Percentiles rank a stretch among this genome's conserved stretches.
These are phyloP conservation scores for Hystrix brachyura DNA, from an alignment of 2,113 vertebrate species.

Conservation along the genomic window DNA sequence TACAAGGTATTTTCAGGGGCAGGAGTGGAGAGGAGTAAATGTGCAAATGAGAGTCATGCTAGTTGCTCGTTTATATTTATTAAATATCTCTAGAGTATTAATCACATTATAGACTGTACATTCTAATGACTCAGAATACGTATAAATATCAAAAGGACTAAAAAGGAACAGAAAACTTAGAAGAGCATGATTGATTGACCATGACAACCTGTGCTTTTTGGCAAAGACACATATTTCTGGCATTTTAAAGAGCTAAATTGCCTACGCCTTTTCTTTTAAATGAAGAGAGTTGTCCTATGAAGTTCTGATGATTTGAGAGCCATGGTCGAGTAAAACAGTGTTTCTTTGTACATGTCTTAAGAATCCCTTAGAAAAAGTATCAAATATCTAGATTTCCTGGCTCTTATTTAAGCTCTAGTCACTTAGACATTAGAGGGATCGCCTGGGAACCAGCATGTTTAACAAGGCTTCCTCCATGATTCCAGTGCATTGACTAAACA, in stretches of 20 bases:
- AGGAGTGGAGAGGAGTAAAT: background rate
- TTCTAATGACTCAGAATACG: conserved; percentile 70
- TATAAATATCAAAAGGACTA: conserved; percentile 71
- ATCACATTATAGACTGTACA: conserved; percentile 67
- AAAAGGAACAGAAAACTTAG: conserved; percentile 56
- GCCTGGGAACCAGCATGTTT: background rate
- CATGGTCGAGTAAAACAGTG: background rate
- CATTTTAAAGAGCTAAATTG: conserved; percentile 62
- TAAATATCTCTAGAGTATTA: conserved; percentile 60
- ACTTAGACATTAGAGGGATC: background rate
- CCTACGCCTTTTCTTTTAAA: background rate
- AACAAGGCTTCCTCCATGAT: background rate
- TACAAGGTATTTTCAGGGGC: background rate
- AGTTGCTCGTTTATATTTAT: conserved; percentile 45
- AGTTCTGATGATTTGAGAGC: conserved; percentile 1
- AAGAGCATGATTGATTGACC: conserved; percentile 32
- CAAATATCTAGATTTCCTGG: background rate
- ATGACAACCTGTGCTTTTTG: conserved; percentile 60
- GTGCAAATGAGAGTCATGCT: background rate
- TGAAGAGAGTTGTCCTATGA: background rate
- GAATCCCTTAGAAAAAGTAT: background rate
- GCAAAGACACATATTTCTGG: conserved; percentile 62
- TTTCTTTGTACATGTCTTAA: conserved; percentile 13
- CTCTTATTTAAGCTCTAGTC: background rate
- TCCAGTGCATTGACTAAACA: background rate